Evolutionary conservation across 2,797 vertebrate species (phyloP).

Genomic region (Chloroceryle inda): DNA sequence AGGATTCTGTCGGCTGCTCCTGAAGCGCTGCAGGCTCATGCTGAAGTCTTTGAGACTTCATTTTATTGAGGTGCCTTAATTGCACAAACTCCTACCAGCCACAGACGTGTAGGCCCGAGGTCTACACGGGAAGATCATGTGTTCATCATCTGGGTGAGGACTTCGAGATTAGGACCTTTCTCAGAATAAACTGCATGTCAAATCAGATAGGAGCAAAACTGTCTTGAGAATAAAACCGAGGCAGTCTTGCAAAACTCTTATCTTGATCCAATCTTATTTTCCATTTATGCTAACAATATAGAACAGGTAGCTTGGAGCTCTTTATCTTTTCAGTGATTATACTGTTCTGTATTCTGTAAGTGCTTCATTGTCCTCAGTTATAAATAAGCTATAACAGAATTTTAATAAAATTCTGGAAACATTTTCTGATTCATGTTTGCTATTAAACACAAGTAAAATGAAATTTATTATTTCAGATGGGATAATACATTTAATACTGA

Average conservation of each 20-base stretch:
- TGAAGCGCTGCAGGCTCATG: background rate
- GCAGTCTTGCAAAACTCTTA: slow-evolving; percentile 1
- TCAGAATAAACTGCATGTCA: background rate
- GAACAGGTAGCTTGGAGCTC: slow-evolving; percentile 19
- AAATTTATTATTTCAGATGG: slow-evolving; percentile 44
- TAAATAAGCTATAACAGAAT: slow-evolving; percentile 47
- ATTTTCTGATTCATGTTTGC: slow-evolving; percentile 47
- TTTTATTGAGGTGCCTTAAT: background rate
- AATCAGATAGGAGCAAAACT: background rate
- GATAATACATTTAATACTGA: slow-evolving; percentile 32
- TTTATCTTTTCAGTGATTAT: slow-evolving; percentile 50
- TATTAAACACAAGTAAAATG: slow-evolving; percentile 42
- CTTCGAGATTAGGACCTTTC: background rate
- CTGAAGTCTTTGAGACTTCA: background rate
- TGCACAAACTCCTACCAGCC: background rate
- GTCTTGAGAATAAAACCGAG: background rate
- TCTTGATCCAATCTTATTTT: slow-evolving; percentile 43
- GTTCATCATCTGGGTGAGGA: background rate
- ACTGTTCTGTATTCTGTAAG: background rate
- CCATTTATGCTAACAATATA: slow-evolving; percentile 48
- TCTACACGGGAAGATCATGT: rapidly evolving
- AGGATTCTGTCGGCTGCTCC: background rate
- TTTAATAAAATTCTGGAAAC: slow-evolving; percentile 58
- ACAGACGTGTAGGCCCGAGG: background rate
- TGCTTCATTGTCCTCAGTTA: slow-evolving; percentile 43